A percentile compares a stretch with the other conserved stretches of the same genome.
Conservation (phyloP, 2,888 invertebrate genomes). For the Dasysyrphus tricinctus region DNA sequence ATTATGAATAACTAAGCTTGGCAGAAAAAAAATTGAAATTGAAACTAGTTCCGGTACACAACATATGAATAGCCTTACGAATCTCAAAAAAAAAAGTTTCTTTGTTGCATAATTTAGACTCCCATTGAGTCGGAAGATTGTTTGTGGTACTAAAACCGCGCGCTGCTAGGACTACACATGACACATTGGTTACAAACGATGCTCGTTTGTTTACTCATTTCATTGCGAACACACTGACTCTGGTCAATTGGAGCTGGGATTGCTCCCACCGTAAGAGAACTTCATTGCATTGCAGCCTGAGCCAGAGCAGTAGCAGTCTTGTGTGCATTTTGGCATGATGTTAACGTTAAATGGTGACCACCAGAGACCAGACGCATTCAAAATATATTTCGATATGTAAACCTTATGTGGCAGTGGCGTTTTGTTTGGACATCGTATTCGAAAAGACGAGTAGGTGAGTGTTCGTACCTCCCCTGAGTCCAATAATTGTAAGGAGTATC, state of each 20-base stretch:
- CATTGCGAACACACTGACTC: conserved; percentile 54
- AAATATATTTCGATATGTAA: conserved; percentile 45
- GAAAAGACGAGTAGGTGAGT: conserved; percentile 66
- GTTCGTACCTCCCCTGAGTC: conserved; percentile 61
- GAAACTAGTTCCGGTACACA: conserved; percentile 22
- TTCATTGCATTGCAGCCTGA: conserved; percentile 35
- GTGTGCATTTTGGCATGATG: conserved; percentile 38
- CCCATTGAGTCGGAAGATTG: conserved; percentile 69
- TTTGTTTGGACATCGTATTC: conserved; percentile 57
- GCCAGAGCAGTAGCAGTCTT: conserved; percentile 16
- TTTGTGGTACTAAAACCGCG: conserved; percentile 41
- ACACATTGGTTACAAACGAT: conserved; percentile 74
- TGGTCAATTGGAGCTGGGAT: conserved; percentile 59
- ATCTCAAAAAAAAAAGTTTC: conserved; percentile 41
- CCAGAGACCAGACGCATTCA: conserved; percentile 55
- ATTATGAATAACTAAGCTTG: conserved; percentile 1
- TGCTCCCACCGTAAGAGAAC: conserved; percentile 55
- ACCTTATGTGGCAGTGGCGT: conserved; percentile 52
- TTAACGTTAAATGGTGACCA: conserved; percentile 55
- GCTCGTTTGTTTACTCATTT: conserved; percentile 72
- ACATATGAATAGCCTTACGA: conserved; percentile 20
- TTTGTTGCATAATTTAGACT: conserved; percentile 72
- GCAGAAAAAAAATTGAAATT: conserved; percentile 13
- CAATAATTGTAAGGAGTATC: conserved; percentile 60
- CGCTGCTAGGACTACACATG: conserved; percentile 59